Base-by-base conservation (phyloP, 2,888 invertebrate species). In the Tridacna gigas region DNA sequence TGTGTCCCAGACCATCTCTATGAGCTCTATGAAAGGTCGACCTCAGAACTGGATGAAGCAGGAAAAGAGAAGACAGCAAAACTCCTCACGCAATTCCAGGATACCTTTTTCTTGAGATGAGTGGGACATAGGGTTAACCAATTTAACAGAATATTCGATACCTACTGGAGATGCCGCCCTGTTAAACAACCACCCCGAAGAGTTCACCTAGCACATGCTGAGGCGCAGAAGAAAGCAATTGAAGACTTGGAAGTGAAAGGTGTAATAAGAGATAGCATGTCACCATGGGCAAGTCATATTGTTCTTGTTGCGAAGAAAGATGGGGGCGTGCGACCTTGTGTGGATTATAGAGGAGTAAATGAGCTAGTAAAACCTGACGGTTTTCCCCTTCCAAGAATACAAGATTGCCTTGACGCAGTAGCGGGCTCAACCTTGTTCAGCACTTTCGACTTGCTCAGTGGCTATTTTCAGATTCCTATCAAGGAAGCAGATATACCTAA, bases 251-350 rank as follows among this genome's bases (percentile, higher is more conserved):
- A 47, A 48, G 71, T 15, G 11, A 47, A 47, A 37, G 71, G 71
- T 13, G 71, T 71, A 13, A 71, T 71, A 74, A 66, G 75, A 47
- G 65, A 82, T 0, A 69, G 69, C 48, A 78, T 56, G 45, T 74
- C 74, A 26, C 79, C 82, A 48, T 82, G 75, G 79, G 61, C 82
- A n/a, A 26, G 47, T 22, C 79, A 79, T 13, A 80, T 71, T 37
- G 65, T 80, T 9, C 60, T 83, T 15, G 80, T 83, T 1, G 7
- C 13, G 25, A 79, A 80, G 45, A 66, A 56, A 28, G 18, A 22
- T 11, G 69, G 67, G n/a, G 28, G 28, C n/a, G 47, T 78, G 3
- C 20, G 74, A 48, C 63, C 77, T 3, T 77, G 74, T 20, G 67
- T 75, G 48, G 80, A 78, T 37, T 78, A 78, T 47, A n/a, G 78